Base-by-base conservation (phyloP, 1,140 invertebrate genomes). In the Colletes latitarsis region DNA sequence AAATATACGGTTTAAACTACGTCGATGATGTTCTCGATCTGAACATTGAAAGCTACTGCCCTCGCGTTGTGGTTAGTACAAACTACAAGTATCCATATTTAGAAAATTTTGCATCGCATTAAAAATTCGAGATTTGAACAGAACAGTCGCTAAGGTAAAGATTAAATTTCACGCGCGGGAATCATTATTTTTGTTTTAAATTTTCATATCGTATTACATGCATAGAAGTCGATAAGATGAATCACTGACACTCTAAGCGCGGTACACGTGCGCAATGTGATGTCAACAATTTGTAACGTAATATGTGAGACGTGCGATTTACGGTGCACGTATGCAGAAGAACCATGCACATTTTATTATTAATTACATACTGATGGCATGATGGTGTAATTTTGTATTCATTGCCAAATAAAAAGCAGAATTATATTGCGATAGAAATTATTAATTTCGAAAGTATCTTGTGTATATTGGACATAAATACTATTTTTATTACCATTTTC, bases 271-370 rank as follows among this genome's bases (percentile, higher is more conserved):
- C 79, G 68, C 81, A 46, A 72, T 67, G 53, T 53, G 76, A 79
- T 82, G 81, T 79, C 76, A 79, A 78, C 75, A 82, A 82, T 52
- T 57, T 55, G 21, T 60, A 14, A 74, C 64, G 14, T 78, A 77
- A 55, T 6, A 71, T 55, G 68, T 41, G 52, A 68, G 39, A 52
- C 15, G 62, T 72, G 62, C 62, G 39, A 52, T 74, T 75, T 68
- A 14, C 3, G 10, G 60, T 58, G 63, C 53, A 80, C 63, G 64
- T 75, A 15, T 60, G 14, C 46, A 49, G 19, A 30, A 17, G 43
- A 80, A 75, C 60, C 67, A 55, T 75, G 78, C 8, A 68, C 52
- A 67, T 58, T 67, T 75, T 75, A 52, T 53, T 41, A 39, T 67
- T 68, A 14, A 41, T 52, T 52, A 15, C 2, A 0, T 9, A 21